These are phyloP conservation scores for Drosophila mayaguana DNA, from an alignment of 2,888 invertebrate species.

Conservation along the genomic window DNA sequence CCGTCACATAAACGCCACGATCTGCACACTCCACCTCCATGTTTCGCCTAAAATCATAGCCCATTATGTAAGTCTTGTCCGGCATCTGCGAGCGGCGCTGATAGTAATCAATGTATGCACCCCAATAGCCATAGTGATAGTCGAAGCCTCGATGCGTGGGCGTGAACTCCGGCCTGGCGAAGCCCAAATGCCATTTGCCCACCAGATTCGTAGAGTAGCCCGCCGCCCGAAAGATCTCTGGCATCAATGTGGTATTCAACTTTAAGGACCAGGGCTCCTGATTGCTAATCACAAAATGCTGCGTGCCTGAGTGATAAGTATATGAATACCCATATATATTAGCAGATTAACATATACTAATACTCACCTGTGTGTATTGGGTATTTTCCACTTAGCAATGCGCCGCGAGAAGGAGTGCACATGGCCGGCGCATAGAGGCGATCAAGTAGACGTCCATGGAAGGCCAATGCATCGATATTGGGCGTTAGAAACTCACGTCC, in stretches of 20 bases:
- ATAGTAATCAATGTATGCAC: conserved; percentile 93
- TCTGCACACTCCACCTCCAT: conserved; percentile 86
- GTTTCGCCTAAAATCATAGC: conserved; percentile 86
- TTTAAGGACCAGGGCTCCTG: conserved; percentile 91
- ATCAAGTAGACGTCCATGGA: conserved; percentile 93
- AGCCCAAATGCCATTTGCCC: conserved; percentile 97
- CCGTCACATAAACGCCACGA: conserved; percentile 89
- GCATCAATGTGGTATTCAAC: conserved; percentile 88
- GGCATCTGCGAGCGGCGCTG: conserved; percentile 87
- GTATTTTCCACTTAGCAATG: conserved; percentile 94
- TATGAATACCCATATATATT: neutral
- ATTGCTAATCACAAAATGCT: conserved; percentile 89
- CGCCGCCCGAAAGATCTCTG: conserved; percentile 88
- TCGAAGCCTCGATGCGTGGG: conserved; percentile 92
- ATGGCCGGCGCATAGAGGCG: conserved; percentile 92
- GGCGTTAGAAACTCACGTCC: conserved; percentile 95
- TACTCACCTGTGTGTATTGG: conserved; percentile 90
- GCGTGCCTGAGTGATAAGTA: conserved; percentile 87
- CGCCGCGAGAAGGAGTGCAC: conserved; percentile 93
- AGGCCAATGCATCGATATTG: conserved; percentile 94
- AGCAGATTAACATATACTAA: neutral
- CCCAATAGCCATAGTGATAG: conserved; percentile 93
- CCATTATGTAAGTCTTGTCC: conserved; percentile 77
- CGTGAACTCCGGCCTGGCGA: conserved; percentile 87
- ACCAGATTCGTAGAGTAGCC: conserved; percentile 93